Conservation (phyloP, 2,888 invertebrate genomes). For the Mayetiola destructor region DNA sequence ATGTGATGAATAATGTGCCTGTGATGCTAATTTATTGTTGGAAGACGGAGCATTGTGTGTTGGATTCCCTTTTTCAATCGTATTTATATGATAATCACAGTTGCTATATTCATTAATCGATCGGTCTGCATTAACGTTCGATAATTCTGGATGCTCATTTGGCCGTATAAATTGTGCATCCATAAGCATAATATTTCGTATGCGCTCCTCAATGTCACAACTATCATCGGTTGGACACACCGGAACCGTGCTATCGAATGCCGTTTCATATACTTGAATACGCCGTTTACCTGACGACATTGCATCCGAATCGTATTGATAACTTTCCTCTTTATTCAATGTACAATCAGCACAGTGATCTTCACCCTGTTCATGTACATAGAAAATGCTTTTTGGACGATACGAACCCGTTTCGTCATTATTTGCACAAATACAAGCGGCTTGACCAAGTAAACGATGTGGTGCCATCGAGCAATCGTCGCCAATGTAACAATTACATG, state of each 20-base stretch:
- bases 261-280: constrained; percentile 68
- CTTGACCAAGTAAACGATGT: constrained; percentile 48
- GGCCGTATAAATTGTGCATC: neutral
- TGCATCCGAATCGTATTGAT: constrained; percentile 30
- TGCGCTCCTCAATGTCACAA: constrained; percentile 41
- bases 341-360: constrained; percentile 39
- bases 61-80: neutral
- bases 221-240: constrained; percentile 52
- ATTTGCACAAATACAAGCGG: constrained; percentile 59
- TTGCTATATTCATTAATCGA: neutral
- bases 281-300: constrained; percentile 46
- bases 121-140: neutral
- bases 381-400: constrained; percentile 44
- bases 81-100: constrained; percentile 10
- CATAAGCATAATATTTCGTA: neutral
- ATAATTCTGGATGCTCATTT: neutral
- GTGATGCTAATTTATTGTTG: constrained; percentile 20
- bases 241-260: constrained; percentile 75
- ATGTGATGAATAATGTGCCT: constrained; percentile 38
- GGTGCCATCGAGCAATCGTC: constrained; percentile 44
- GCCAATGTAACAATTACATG: constrained; percentile 25
- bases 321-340: constrained; percentile 20
- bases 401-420: constrained; percentile 47
- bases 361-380: constrained; percentile 50
- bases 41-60: constrained; percentile 8